phyloP scores from a whole-genome alignment of 2,113 vertebrate species.

The Cinclus cinclus region DNA sequence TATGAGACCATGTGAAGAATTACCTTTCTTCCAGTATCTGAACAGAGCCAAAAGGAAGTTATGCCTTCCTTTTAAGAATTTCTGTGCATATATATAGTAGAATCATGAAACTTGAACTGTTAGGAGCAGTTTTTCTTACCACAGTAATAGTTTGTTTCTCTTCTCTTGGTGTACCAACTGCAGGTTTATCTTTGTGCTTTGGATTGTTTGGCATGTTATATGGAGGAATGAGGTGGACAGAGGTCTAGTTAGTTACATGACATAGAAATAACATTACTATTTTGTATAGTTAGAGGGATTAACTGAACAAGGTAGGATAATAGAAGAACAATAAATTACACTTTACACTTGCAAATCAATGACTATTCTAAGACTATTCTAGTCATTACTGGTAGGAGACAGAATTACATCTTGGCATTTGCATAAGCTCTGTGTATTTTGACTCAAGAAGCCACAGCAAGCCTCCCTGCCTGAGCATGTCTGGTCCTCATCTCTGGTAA shows the following conservation, averaged over 20 bases:
- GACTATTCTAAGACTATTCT: not conserved
- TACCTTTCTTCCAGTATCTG: constrained; percentile 5
- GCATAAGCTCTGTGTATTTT: not conserved
- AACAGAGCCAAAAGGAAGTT: constrained; percentile 30
- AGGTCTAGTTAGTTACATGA: not conserved
- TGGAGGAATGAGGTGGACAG: not conserved
- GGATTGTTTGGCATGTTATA: not conserved
- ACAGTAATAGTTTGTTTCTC: not conserved
- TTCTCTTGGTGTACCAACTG: not conserved
- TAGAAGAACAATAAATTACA: not conserved
- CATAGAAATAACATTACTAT: not conserved
- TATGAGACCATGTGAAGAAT: not conserved
- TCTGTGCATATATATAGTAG: not conserved
- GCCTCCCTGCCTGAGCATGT: not conserved
- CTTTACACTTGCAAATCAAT: not conserved
- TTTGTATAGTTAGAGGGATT: not conserved
- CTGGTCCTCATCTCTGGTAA: not conserved
- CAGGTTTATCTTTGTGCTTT: not conserved
- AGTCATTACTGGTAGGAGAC: not conserved
- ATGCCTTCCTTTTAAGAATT: not conserved
- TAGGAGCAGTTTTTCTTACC: not conserved
- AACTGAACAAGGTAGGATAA: not conserved
- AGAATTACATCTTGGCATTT: not conserved
- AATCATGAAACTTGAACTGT: not conserved
- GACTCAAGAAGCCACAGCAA: not conserved